These are phyloP conservation scores for Tapera naevia DNA, from an alignment of 2,797 vertebrate genomes.

Conservation along the genomic window DNA sequence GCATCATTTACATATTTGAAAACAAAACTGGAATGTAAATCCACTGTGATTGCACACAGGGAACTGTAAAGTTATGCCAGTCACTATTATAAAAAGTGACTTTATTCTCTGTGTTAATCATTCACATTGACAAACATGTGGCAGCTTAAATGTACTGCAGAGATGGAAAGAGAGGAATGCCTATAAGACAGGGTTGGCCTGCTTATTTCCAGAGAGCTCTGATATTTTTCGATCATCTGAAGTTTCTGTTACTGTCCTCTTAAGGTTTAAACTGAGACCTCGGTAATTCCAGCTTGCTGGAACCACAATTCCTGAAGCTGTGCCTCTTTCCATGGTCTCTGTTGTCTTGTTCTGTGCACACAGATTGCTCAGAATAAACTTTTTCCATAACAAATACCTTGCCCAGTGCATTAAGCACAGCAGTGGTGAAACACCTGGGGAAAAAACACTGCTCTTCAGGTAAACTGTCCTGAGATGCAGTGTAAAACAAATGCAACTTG, in stretches of 20 bases:
- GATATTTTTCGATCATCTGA: not conserved
- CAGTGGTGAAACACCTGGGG: not conserved
- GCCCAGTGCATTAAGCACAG: not conserved
- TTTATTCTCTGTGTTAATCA: not conserved
- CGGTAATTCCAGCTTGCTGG: not conserved
- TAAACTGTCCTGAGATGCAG: not conserved
- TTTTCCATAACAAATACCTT: not conserved
- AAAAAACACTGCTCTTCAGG: not conserved
- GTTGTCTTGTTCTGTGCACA: not conserved
- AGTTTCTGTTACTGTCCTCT: not conserved
- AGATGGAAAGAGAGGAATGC: not conserved
- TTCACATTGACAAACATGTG: not conserved
- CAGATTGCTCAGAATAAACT: not conserved
- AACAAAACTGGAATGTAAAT: slow-evolving; percentile 28
- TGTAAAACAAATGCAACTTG: not conserved
- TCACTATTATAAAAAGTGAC: not conserved
- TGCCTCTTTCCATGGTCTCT: not conserved
- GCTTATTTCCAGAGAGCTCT: not conserved
- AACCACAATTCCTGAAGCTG: not conserved
- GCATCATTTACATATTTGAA: slow-evolving; percentile 15
- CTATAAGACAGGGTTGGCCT: not conserved
- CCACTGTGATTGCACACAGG: not conserved
- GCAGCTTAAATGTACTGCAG: not conserved
- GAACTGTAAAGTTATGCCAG: not conserved
- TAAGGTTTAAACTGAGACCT: not conserved